A percentile compares a stretch with the other conserved stretches of the same genome.
Conservation (phyloP, 2,113 vertebrate genomes). For the Pluvianellus socialis region DNA sequence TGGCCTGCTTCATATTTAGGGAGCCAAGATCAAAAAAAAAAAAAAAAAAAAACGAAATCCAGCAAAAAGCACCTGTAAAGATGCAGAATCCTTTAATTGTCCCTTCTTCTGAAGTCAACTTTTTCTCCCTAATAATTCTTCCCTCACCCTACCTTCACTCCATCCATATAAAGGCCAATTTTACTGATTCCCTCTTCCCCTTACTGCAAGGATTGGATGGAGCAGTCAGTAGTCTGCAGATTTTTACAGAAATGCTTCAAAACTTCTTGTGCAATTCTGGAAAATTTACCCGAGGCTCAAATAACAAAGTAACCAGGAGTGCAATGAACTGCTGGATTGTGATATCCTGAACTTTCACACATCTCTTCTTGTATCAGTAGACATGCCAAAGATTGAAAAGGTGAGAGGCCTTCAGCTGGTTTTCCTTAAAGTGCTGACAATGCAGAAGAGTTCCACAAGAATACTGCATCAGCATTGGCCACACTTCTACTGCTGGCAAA, state of each 20-base stretch:
- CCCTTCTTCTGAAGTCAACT: neutral
- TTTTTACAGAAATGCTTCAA: neutral
- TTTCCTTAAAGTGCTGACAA: neutral
- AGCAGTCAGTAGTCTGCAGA: neutral
- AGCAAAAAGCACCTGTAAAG: neutral
- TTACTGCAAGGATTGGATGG: neutral
- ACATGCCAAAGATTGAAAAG: neutral
- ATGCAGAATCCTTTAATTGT: neutral
- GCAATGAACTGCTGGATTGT: neutral
- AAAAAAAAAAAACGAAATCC: neutral
- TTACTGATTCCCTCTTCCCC: neutral
- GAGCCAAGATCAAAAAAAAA: neutral
- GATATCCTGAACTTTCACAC: conserved; percentile 25
- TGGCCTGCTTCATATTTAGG: neutral
- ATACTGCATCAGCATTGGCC: neutral
- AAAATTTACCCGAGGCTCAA: neutral
- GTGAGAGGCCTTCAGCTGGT: neutral
- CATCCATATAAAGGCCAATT: neutral
- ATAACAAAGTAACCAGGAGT: neutral
- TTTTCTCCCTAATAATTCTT: neutral
- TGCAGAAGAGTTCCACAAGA: neutral
- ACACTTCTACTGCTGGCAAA: neutral
- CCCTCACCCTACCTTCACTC: neutral
- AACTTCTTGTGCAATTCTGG: neutral
- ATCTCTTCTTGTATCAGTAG: neutral